Base-by-base conservation (phyloP, 2,888 invertebrate species). In the Andrena fulva region DNA sequence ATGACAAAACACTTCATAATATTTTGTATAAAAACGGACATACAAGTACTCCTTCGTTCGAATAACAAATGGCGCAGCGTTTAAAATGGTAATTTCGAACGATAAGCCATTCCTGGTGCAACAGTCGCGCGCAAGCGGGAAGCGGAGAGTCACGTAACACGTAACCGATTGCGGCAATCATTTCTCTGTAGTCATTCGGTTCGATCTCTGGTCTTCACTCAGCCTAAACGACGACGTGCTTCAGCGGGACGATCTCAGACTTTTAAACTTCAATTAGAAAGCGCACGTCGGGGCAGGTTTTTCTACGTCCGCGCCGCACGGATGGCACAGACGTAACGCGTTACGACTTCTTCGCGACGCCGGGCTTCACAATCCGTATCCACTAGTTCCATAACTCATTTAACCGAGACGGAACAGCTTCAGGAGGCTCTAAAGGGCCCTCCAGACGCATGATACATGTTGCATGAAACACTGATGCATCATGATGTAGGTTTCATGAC, bases 91-190 rank as follows among this genome's bases (percentile, higher is more conserved):
- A 56, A 56, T 56, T 56, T 56, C 8, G 24, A 27, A 56, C 24
- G 56, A 27, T 12, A 29, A 10, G 10, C 8, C 12, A 16, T 24
- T 7, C n/a, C 1, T 33, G 10, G 20, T 68, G 35, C 20, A 60
- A 79, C 2, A 5, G 16, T 56, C 63, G 24, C 20, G n/a, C n/a
- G 8, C 24, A 48, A 56, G 5, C 20, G 24, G 24, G 2, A 68
- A 63, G n/a, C 4, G 7, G 52, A 68, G 66, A 20, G 33, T 59
- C 31, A 68, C 33, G 48, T 71, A 71, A 82, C 31, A 64, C 31
- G 48, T 71, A 71, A 82, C 29, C 8, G 10, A 6, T 75, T 75
- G 8, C 56, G 6, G 10, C 69, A 80, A 68, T 62, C n/a, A 24
- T 63, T 50, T 48, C 16, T 31, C 6, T 42, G 2, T 31, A 52